Percentiles rank a stretch among this genome's conserved stretches.
Evolutionary conservation across 2,113 vertebrate species (phyloP).

Genomic region (Oryzias javanicus): DNA sequence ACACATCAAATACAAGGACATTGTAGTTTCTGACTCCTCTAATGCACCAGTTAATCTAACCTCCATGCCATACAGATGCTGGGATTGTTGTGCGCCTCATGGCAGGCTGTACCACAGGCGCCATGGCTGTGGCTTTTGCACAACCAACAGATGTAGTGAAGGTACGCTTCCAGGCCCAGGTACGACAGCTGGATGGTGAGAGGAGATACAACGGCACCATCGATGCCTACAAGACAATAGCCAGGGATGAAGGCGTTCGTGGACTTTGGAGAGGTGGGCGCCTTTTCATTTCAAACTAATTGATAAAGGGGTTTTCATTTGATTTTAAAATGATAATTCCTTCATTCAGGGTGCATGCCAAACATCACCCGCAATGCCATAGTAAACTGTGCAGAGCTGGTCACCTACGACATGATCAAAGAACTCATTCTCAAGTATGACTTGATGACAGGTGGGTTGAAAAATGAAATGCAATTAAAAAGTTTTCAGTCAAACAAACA

Average conservation of each 20-base stretch:
- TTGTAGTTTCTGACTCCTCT: neutral
- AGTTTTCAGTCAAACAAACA: neutral
- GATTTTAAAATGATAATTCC: slow-evolving; percentile 4
- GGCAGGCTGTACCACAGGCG: slow-evolving; percentile 87
- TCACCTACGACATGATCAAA: slow-evolving; percentile 95
- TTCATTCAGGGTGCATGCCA: slow-evolving; percentile 83
- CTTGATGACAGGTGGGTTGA: slow-evolving; percentile 87
- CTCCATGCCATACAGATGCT: slow-evolving; percentile 68
- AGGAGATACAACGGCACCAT: slow-evolving; percentile 84
- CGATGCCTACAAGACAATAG: slow-evolving; percentile 87
- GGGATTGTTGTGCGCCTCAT: slow-evolving; percentile 81
- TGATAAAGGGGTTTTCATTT: neutral
- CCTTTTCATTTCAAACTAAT: neutral
- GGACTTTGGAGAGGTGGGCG: slow-evolving; percentile 88
- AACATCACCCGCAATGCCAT: slow-evolving; percentile 94
- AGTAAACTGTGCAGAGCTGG: slow-evolving; percentile 93
- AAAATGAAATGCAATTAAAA: neutral
- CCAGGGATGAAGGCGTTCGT: slow-evolving; percentile 81
- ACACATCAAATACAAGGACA: neutral
- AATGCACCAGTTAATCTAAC: slow-evolving; percentile 5
- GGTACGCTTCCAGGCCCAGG: slow-evolving; percentile 86
- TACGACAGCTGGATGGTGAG: slow-evolving; percentile 60
- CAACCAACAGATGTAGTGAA: slow-evolving; percentile 93
- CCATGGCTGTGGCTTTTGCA: slow-evolving; percentile 85
- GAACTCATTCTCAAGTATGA: slow-evolving; percentile 83